phyloP scores from a whole-genome alignment of 2,888 invertebrate genomes.

The Thecocarcelia acutangulata region DNA sequence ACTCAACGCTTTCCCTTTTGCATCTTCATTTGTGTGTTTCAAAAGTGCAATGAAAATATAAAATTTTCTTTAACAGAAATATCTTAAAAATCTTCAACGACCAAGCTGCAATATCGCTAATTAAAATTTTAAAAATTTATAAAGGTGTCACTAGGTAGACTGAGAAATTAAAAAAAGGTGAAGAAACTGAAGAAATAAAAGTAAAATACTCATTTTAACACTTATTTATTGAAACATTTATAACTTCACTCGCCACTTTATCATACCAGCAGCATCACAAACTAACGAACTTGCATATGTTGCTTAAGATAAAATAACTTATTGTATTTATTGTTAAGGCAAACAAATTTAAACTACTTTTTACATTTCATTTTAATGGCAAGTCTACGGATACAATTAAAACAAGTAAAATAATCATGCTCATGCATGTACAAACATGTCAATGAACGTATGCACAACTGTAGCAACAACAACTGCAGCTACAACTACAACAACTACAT shows the following conservation, averaged over 20 bases:
- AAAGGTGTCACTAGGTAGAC: slow-evolving; percentile 53
- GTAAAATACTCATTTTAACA: slow-evolving; percentile 37
- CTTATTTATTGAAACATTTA: slow-evolving; percentile 59
- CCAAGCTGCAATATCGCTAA: slow-evolving; percentile 11
- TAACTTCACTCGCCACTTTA: slow-evolving; percentile 14
- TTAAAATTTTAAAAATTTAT: slow-evolving; percentile 59
- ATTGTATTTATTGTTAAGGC: slow-evolving; percentile 25
- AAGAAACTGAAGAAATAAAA: not conserved
- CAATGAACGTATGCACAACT: slow-evolving; percentile 44
- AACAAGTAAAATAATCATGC: slow-evolving; percentile 37
- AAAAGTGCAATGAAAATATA: too few species aligned
- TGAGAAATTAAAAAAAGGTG: slow-evolving; percentile 26
- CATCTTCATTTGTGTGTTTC: too few species aligned
- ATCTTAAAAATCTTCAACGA: not conserved
- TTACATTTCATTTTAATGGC: slow-evolving; percentile 32
- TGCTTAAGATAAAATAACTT: not conserved
- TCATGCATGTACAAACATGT: slow-evolving; percentile 54
- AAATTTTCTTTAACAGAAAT: not conserved
- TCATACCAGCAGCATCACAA: not conserved
- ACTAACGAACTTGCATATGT: not conserved
- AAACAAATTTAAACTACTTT: slow-evolving; percentile 50
- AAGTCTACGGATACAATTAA: slow-evolving; percentile 48
- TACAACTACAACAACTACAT: not conserved
- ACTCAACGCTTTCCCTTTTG: too few species aligned
- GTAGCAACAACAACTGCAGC: slow-evolving; percentile 16